These are phyloP conservation scores for Eriosoma lanigerum DNA, from an alignment of 1,140 invertebrate species.

Conservation along the genomic window DNA sequence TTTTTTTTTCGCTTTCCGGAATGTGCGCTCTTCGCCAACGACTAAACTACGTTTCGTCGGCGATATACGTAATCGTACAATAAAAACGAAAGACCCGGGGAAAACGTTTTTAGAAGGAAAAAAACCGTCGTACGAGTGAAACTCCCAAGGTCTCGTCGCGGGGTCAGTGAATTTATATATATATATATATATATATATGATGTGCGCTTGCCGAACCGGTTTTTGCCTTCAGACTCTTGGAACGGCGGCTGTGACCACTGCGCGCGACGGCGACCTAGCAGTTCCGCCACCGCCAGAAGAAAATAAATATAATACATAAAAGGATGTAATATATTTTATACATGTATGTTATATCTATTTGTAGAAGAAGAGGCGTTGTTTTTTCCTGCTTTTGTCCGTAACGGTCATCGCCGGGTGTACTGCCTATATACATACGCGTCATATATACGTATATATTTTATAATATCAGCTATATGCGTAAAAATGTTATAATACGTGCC, in stretches of 20 bases:
- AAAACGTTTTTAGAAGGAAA: background rate
- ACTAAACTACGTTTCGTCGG: background rate
- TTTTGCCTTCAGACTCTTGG: constrained; percentile 28
- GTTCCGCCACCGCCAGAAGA: background rate
- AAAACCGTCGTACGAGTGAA: constrained; percentile 5
- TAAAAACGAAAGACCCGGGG: constrained; percentile 15
- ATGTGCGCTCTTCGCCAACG: background rate
- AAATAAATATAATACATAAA: constrained; percentile 1
- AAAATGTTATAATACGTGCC: background rate
- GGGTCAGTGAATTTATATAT: constrained; percentile 49
- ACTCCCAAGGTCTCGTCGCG: constrained; percentile 47
- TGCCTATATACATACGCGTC: background rate
- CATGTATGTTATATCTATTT: background rate
- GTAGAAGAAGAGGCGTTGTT: background rate
- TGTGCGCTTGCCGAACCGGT: constrained; percentile 40
- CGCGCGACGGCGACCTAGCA: background rate
- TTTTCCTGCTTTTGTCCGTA: constrained; percentile 50
- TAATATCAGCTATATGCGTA: background rate
- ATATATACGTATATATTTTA: background rate
- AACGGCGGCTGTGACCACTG: background rate
- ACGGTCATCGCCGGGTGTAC: constrained; percentile 24
- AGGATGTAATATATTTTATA: background rate
- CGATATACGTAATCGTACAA: too few species aligned
- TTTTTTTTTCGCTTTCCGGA: constrained; percentile 30
- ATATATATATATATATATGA: too few species aligned